phyloP scores from a whole-genome alignment of 1,140 invertebrate genomes.

The Achatina immaculata region DNA sequence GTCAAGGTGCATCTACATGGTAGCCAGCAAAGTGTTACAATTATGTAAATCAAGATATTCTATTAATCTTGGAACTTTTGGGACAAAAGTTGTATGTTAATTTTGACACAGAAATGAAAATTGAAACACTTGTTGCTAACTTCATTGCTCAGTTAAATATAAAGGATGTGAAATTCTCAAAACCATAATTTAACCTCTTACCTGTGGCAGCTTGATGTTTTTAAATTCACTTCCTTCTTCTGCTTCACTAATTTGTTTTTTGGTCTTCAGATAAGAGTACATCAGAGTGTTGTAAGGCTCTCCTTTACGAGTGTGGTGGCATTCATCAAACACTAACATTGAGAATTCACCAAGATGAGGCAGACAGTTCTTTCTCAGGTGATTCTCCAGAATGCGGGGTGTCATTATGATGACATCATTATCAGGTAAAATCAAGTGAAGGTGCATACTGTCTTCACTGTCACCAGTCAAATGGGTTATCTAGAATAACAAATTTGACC shows the following conservation, averaged over 20 bases:
- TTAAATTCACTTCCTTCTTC: not conserved
- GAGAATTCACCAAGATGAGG: conserved; percentile 46
- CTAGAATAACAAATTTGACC: not conserved
- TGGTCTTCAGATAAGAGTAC: conserved; percentile 57
- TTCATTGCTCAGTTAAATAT: no score
- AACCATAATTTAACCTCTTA: conserved; percentile 8
- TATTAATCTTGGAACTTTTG: no score
- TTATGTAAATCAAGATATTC: no score
- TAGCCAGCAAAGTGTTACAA: no score
- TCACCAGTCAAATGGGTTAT: conserved; percentile 42
- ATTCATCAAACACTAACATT: conserved; percentile 69
- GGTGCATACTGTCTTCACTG: conserved; percentile 50
- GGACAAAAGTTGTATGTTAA: no score
- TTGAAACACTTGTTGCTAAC: no score
- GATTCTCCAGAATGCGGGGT: conserved; percentile 62
- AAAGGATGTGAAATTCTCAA: no score
- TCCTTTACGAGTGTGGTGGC: no score
- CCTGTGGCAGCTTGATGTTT: conserved; percentile 51
- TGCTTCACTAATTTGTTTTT: conserved; percentile 34
- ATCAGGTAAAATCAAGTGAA: conserved; percentile 49
- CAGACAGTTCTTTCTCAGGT: conserved; percentile 48
- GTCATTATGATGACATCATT: conserved; percentile 62
- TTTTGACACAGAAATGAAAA: no score
- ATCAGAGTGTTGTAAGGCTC: conserved; percentile 67
- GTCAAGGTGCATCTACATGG: no score